Base-by-base conservation (phyloP, 1,140 invertebrate species). In the Polypedilum vanderplanki region DNA sequence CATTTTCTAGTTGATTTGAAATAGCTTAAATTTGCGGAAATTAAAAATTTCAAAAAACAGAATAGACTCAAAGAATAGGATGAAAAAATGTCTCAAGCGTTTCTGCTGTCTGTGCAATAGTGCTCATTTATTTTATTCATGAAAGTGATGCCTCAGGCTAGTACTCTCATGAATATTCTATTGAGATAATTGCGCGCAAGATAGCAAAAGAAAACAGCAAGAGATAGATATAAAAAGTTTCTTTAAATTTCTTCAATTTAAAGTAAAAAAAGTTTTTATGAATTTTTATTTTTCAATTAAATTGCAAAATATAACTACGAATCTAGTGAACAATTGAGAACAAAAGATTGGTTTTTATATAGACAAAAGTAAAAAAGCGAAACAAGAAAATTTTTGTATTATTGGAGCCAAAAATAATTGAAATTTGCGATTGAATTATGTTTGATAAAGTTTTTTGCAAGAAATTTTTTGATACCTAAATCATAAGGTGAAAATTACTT, bases 281-380 rank as follows among this genome's bases (percentile, higher is more conserved):
- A 57, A 15, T 57, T 57, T n/a, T 12, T 57, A 57, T 15, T 57
- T 57, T 57, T 57, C 15, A n/a, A 4, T 15, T 15, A 57, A 57
- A 57, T 57, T 57, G 24, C 24, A 33, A 33, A 33, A 33, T 33
- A 5, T 33, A 5, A 33, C 24, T 33, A 33, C 24, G 46, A 57
- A 57, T 57, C 65, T 70, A 70, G 65, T 70, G 18, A 70, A 70
- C 17, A 70, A 70, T 70, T 70, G 65, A 70, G 65, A 70, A 70
- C 65, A 70, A 70, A 70, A 22, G 20, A 70, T 70, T 18, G 65
- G 17, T 70, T 70, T 70, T 57, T 57, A 57, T 57, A n/a, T 33
- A 57, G 46, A 57, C 46, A 57, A 57, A 46, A 46, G 10, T 7
- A 41, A 41, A 41, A 46, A 46, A 46, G 15, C 24, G 24, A 33